These are phyloP conservation scores for Protaetia brevitarsis DNA, from an alignment of 1,140 invertebrate genomes.

Conservation along the genomic window DNA sequence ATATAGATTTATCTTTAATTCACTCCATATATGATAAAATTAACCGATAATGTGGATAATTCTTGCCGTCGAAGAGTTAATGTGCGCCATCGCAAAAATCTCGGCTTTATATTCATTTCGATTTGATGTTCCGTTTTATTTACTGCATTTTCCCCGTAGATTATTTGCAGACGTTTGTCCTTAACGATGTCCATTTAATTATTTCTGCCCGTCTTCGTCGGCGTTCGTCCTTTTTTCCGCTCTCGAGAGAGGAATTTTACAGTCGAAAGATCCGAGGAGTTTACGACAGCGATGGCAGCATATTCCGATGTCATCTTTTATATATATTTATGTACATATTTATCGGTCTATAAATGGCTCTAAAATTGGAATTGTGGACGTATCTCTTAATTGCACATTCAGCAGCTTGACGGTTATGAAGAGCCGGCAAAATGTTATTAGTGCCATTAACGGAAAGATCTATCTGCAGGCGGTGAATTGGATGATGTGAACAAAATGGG, in stretches of 20 bases:
- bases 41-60: neutral
- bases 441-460: conserved; percentile 4
- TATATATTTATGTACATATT: conserved; percentile 14
- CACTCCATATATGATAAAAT: neutral
- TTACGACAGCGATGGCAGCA: neutral
- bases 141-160: neutral
- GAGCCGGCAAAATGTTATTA: conserved; percentile 11
- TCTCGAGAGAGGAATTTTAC: conserved; percentile 10
- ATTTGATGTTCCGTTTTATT: neutral
- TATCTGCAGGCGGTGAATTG: conserved; percentile 13
- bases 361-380: conserved; percentile 16
- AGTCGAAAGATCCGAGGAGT: neutral
- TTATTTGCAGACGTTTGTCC: conserved; percentile 17
- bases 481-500: conserved; percentile 11
- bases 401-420: conserved; percentile 1
- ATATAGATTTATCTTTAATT: too few species aligned
- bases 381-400: conserved; percentile 18
- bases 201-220: conserved; percentile 5
- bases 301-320: conserved; percentile 12
- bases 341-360: conserved; percentile 13
- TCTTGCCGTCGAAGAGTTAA: neutral
- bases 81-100: conserved; percentile 9
- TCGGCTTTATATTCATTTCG: conserved; percentile 8
- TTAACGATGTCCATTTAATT: conserved; percentile 14
- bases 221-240: neutral